Evolutionary conservation across 2,113 vertebrate species (phyloP).

Genomic region (Neolamprologus brichardi): DNA sequence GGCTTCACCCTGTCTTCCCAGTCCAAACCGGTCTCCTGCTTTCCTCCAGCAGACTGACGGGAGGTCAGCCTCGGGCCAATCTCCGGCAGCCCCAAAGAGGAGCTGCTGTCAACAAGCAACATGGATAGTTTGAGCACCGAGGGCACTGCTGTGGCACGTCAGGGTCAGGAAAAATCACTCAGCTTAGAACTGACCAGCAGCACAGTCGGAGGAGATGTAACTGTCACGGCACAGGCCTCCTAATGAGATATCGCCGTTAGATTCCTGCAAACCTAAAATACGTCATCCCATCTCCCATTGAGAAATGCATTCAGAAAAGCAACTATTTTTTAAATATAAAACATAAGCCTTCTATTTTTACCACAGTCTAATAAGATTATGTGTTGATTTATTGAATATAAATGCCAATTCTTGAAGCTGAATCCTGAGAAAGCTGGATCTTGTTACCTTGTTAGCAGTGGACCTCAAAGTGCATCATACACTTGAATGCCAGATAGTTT

Average conservation of each 20-base stretch:
- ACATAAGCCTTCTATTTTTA: background rate
- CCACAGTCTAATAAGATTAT: background rate
- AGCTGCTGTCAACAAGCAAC: conserved; percentile 63
- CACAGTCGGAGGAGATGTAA: conserved; percentile 28
- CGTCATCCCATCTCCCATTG: background rate
- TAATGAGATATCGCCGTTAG: conserved; percentile 28
- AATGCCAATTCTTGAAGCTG: background rate
- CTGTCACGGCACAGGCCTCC: conserved; percentile 24
- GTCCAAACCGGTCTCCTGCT: conserved; percentile 8
- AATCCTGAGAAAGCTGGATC: background rate
- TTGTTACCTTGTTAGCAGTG: background rate
- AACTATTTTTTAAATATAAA: background rate
- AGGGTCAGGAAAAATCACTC: conserved; percentile 59
- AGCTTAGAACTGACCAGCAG: conserved; percentile 38
- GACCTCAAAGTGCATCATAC: background rate
- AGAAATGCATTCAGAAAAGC: background rate
- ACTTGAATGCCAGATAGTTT: background rate
- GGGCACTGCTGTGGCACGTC: conserved; percentile 28
- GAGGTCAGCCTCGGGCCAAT: conserved; percentile 53
- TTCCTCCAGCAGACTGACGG: conserved; percentile 41
- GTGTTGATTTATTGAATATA: background rate
- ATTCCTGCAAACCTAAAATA: background rate
- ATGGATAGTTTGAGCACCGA: conserved; percentile 43
- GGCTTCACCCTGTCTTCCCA: conserved; percentile 14
- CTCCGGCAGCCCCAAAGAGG: conserved; percentile 32